Percentiles rank a stretch among this genome's conserved stretches.
Evolutionary conservation across 2,888 invertebrate genomes (phyloP).

Genomic region (Rhogogaster chlorosoma): DNA sequence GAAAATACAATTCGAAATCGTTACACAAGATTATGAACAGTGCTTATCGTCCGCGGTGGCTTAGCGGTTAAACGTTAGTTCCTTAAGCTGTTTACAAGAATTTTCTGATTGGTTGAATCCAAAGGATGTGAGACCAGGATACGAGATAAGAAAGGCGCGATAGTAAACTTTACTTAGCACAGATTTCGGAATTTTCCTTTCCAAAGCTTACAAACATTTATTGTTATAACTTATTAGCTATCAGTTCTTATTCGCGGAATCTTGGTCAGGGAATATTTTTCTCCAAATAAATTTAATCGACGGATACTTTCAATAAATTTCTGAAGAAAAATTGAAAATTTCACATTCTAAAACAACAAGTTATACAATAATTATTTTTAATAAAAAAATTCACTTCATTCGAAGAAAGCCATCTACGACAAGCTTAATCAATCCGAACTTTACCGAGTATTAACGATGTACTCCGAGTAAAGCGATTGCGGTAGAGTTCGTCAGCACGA

Average conservation of each 20-base stretch:
- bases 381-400: background rate
- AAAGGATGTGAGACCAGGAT: conserved; percentile 74
- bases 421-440: background rate
- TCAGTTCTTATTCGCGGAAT: background rate
- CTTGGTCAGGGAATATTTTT: background rate
- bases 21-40: conserved; percentile 38
- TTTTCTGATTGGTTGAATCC: conserved; percentile 70
- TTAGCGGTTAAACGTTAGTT: conserved; percentile 69
- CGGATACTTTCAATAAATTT: background rate
- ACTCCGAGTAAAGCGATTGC: background rate
- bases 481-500: background rate
- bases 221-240: background rate
- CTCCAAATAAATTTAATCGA: background rate
- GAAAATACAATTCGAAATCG: conserved; percentile 20
- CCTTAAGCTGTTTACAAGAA: conserved; percentile 68
- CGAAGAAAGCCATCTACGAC: background rate
- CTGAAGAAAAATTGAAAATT: background rate
- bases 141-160: conserved; percentile 64
- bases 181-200: conserved; percentile 37
- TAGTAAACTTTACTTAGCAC: conserved; percentile 57
- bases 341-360: background rate
- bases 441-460: background rate
- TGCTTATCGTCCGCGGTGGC: conserved; percentile 66
- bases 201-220: background rate
- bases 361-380: background rate